Base-by-base conservation (phyloP, 2,113 vertebrate species). In the Hoplias malabaricus region DNA sequence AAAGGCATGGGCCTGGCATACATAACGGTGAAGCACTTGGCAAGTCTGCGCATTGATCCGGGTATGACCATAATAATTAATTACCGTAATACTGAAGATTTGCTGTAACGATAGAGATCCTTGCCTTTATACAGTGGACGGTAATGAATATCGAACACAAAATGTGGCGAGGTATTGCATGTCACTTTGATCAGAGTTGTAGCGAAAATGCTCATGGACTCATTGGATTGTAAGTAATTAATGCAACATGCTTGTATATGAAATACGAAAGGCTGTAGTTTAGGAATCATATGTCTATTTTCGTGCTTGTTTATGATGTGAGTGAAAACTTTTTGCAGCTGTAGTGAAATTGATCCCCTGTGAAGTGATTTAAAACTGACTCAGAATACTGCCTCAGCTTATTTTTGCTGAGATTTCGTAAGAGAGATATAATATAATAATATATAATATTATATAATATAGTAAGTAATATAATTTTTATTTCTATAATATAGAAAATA, bases 1-100 rank as follows among this genome's bases (percentile, higher is more conserved):
- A 59, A 61, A 46, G 57, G 29, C 56, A 42, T 43, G 27, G 25
- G 11, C 54, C 38, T 5, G 8, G 27, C 5, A 19, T n/a, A 23
- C 54, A 75, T 48, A 67, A 50, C 66, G 46, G 36, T 69, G 71
- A 66, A 75, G 61, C 42, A 71, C 29, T 78, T 42, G 42, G 29
- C 73, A 68, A 73, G 50, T 77, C 53, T 68, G 29, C 16, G 62
- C 69, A 73, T 77, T 73, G 69, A 82, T 77, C 54, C 63, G 54
- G 62, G 12, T 2, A 43, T 33, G 38, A 43, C 36, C 43, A 46
- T 48, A 62, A 34, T 46, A 27, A 38, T 73, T 73, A 36, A 61
- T 73, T 59, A 43, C 25, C n/a, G 36, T 43, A 43, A 59, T 61
- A 46, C n/a, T 59, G 38, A 27, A 61, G 70, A 27, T 40, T 80